Conservation (phyloP, 2,888 invertebrate genomes). For the Parascotia fuliginaria region DNA sequence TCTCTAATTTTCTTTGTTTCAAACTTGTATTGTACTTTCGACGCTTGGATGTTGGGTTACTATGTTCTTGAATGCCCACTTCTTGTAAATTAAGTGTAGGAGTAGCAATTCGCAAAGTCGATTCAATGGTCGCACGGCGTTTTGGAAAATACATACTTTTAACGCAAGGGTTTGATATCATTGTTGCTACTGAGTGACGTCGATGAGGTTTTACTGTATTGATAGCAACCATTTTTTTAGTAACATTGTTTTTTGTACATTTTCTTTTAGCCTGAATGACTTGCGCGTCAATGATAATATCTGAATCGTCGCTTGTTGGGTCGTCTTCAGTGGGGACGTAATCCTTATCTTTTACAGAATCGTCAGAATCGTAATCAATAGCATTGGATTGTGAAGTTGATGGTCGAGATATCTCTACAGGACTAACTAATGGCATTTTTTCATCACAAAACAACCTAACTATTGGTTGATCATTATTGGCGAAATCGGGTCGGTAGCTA, state of each 20-base stretch:
- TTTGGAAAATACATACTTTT: too few relatives aligned
- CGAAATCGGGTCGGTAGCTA: too few relatives aligned
- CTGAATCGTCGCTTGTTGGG: background rate
- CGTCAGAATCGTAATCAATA: background rate
- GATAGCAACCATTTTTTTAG: too few relatives aligned
- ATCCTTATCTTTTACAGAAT: background rate
- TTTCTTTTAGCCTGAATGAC: background rate
- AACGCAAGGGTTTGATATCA: background rate
- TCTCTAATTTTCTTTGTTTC: background rate
- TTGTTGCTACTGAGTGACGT: constrained; percentile 4
- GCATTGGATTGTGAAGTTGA: too few relatives aligned
- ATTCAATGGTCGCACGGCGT: background rate
- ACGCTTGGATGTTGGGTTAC: background rate
- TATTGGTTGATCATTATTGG: too few relatives aligned
- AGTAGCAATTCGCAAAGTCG: background rate
- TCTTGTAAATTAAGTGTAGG: background rate
- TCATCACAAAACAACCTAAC: background rate
- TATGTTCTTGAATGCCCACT: background rate
- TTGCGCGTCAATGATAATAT: background rate
- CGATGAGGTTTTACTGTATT: background rate
- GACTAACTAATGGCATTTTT: background rate
- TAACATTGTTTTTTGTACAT: background rate
- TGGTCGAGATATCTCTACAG: too few relatives aligned
- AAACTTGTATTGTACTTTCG: background rate
- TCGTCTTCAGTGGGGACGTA: background rate